Base-by-base conservation (phyloP, 2,888 invertebrate species). In the Lochmaea capreae region DNA sequence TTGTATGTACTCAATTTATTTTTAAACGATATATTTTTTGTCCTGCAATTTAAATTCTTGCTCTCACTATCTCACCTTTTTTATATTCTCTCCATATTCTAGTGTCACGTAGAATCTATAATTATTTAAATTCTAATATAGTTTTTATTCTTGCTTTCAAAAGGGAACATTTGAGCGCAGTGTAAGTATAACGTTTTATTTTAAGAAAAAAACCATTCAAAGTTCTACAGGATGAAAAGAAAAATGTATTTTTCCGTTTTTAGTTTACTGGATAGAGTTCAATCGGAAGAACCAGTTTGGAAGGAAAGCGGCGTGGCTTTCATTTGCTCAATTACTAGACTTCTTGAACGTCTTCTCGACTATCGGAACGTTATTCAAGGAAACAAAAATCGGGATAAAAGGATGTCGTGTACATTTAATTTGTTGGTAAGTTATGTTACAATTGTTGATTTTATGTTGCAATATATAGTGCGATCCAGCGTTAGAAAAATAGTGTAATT, bases 401-500 rank as follows among this genome's bases (percentile, higher is more conserved):
- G 97, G 75, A 98, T 98, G 97, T 96, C 97, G 0, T 98, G 97
- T 85, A 98, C 97, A 4, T 97, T 97, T 71, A 98, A 98, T 87
- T 89, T 98, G 78, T 89, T 98, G 86, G 95, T 95, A 87, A 89
- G 89, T 85, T 14, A 4, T 52, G n/a, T 52, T 52, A 52, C 2
- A 39, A 43, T 46, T 63, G n/a, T 18, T 63, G 42, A 9, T 22
- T 22, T 22, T 22, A 22, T 22, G 22, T 22, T 54, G 14, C n/a
- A 16, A 16, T 18, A 10, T 9, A 3, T 22, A 22, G 22, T 22
- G 22, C 22, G 22, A 58, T 58, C 18, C n/a, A n/a, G n/a, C n/a
- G n/a, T n/a, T n/a, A n/a, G n/a, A n/a, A n/a, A n/a, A n/a, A n/a
- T n/a, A n/a, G n/a, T n/a, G n/a, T n/a, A n/a, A n/a, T n/a, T n/a